Evolutionary conservation across 2,888 invertebrate genomes (phyloP), one percentile per base, ranked within the genome.

Genomic region (Tipula vernalis): DNA sequence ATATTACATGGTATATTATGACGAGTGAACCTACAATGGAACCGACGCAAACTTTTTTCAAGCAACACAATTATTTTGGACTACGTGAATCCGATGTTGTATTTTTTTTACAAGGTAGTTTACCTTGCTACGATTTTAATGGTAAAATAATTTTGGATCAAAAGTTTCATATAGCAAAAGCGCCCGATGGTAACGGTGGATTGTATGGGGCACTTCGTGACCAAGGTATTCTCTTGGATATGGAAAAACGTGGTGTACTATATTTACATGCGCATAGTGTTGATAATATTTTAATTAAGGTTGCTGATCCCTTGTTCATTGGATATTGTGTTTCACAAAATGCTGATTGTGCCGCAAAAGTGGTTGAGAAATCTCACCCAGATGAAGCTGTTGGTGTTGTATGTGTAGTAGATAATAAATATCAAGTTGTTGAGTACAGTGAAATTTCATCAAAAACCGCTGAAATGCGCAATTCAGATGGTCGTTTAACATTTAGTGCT

Each of bases 231-330:
- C 91, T 99, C 51, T 93, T 95, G 4, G 96, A 98, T 90, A 96
- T 99, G 93, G 92, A 94, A 57, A 92, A 92, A 83, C 93, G 98
- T 87, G 97, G 96, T 3, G 94, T 99, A 8, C 93, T 95, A 88
- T 98, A 98, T 90, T 91, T 99, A 36, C 99, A 99, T 90, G 98
- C 96, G 0, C 99, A 99, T 92, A 98, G 99, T 87, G 99, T 99
- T 1, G 99, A 99, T 91, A 99, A 99, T 91, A 98, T 99, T 88
- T 93, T 99, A n/a, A 97, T 98, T 28, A 98, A 98, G 93, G 98
- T 99, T 87, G 99, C 98, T 0, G 99, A 99, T 93, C 99, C 99
- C 0, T 93, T 96, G 1, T 99, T 99, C 90, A 94, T 99, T 88
- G 99, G 99, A 0, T 99, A 97, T 90, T 99, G 99, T 90, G 94